Base-by-base conservation (phyloP, 2,888 invertebrate genomes). In the Frankliniella fusca region DNA sequence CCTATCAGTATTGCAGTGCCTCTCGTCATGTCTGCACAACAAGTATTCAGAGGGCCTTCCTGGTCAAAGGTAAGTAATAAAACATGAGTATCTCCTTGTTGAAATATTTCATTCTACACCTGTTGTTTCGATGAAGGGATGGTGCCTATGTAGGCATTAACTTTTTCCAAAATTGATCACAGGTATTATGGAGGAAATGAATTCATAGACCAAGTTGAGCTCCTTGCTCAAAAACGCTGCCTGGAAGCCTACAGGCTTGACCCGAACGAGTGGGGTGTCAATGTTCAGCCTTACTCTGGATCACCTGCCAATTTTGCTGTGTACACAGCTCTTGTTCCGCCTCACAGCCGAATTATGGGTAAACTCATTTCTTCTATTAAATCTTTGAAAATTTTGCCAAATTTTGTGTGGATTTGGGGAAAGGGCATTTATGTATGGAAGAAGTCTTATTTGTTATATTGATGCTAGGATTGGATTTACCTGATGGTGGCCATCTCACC, bases 151-250 rank as follows among this genome's bases (percentile, higher is more conserved):
- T 23, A 48, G 10, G 10, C 54, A 81, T 83, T 81, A 82, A 18
- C 76, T n/a, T 50, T 84, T 65, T 84, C 61, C 81, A 76, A 81
- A 48, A 80, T n/a, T 65, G 65, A 82, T 65, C 81, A 54, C 86
- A 97, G 98, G 87, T 99, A 99, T 88, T 99, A 99, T 89, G 99
- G 98, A 84, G 99, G 99, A 80, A 98, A 98, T 90, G 95, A 99
- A 88, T 94, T 91, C 86, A 97, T 99, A 85, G 99, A 99, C 89
- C 91, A 98, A 90, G 92, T 99, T 85, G 99, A 99, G 90, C 86
- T 93, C 54, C 88, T 99, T 82, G 95, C 97, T 82, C 97, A 97
- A 88, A 92, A 94, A 86, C 91, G 99, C 83, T 93, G 96, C 0
- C 90, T 98, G 81, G 93, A 95, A 87, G 93, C 96, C 0, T 99